Evolutionary conservation across 2,888 invertebrate genomes (phyloP).

Genomic region (Drosophila buzzatii): DNA sequence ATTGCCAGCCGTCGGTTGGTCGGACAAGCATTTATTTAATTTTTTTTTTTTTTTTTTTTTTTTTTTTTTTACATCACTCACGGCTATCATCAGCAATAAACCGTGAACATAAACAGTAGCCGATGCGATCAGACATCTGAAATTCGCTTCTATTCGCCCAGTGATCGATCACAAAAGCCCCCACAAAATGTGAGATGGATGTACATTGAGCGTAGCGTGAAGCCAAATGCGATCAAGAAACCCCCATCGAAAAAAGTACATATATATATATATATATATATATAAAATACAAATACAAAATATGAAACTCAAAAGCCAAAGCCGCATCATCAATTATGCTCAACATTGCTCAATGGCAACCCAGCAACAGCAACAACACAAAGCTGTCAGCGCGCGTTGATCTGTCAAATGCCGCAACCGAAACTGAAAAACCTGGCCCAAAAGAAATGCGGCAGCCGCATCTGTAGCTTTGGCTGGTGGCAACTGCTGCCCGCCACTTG

Average conservation of each 20-base stretch:
- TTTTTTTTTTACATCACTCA: conserved; percentile 23
- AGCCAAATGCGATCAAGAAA: conserved; percentile 75
- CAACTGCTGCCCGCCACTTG: conserved; percentile 50
- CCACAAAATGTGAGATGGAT: conserved; percentile 15
- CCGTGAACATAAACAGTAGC: conserved; percentile 75
- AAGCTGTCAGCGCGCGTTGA: conserved; percentile 81
- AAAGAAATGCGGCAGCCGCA: conserved; percentile 68
- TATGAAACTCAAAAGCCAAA: conserved; percentile 68
- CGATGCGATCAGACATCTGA: conserved; percentile 61
- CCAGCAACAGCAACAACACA: conserved; percentile 41
- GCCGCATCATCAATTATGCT: conserved; percentile 81
- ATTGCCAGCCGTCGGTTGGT: conserved; percentile 39
- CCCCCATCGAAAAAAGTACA: conserved; percentile 28
- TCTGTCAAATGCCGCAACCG: conserved; percentile 78
- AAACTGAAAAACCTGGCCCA: conserved; percentile 41
- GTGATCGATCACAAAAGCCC: conserved; percentile 37
- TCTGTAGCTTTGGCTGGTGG: conserved; percentile 35
- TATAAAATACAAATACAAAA: conserved; percentile 2
- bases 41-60: neutral
- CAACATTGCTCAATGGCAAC: conserved; percentile 68
- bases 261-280: neutral
- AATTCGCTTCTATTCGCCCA: conserved; percentile 51
- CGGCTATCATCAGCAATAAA: conserved; percentile 61
- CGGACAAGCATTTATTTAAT: neutral
- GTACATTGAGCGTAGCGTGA: conserved; percentile 52